Percentiles rank a stretch among this genome's conserved stretches.
These are phyloP conservation scores for Lacanobia oleracea DNA, from an alignment of 2,888 invertebrate genomes.

Conservation along the genomic window DNA sequence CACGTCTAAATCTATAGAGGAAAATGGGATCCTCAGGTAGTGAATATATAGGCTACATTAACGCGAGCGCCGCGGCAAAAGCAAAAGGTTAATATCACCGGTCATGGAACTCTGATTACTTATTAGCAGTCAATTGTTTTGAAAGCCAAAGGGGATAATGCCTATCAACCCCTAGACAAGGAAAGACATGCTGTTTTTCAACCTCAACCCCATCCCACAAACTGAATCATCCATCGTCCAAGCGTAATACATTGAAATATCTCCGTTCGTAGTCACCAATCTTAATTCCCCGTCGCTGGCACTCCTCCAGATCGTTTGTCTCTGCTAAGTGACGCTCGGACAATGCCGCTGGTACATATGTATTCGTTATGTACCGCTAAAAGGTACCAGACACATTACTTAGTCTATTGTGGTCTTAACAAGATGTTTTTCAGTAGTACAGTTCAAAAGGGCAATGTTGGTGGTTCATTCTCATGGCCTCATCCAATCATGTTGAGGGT, in stretches of 20 bases:
- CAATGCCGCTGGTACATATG: conserved; percentile 57
- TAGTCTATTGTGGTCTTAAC: conserved; percentile 25
- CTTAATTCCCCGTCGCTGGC: conserved; percentile 66
- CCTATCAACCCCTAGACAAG: not conserved
- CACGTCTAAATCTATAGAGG: no score
- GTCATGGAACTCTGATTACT: not conserved
- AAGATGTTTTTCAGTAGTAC: conserved; percentile 25
- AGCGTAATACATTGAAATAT: conserved; percentile 58
- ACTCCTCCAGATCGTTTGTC: conserved; percentile 64
- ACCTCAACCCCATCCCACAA: conserved; percentile 20
- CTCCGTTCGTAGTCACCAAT: conserved; percentile 59
- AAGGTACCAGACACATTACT: conserved; percentile 54
- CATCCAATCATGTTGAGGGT: no score
- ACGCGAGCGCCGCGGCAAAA: no score
- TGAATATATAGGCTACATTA: no score
- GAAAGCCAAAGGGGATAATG: not conserved
- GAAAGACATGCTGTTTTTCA: not conserved
- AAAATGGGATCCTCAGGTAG: no score
- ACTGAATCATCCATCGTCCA: conserved; percentile 44
- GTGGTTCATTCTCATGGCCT: not conserved
- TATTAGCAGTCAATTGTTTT: not conserved
- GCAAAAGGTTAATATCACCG: not conserved
- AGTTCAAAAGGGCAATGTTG: not conserved
- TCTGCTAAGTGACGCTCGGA: conserved; percentile 65
- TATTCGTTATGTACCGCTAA: conserved; percentile 51